Conservation (phyloP, 2,113 vertebrate species). For the Sigmodon hispidus region DNA sequence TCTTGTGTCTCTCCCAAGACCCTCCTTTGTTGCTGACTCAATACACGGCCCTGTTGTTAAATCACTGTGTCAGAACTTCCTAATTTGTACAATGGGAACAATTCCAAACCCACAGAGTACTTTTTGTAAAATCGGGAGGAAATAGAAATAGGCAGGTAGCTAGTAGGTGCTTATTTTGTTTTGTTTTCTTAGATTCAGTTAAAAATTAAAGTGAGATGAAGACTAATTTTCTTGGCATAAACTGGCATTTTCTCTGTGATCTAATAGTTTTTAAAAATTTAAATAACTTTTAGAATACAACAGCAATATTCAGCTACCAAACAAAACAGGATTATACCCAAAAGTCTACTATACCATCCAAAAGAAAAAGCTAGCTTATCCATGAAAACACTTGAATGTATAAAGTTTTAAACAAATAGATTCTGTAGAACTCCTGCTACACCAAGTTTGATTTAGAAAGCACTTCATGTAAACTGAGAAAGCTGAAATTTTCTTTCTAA, state of each 20-base stretch:
- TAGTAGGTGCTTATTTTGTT: neutral
- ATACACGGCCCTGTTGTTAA: neutral
- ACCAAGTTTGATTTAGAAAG: slow-evolving; percentile 25
- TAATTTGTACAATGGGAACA: slow-evolving; percentile 23
- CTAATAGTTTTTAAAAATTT: slow-evolving; percentile 20
- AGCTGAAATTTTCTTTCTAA: slow-evolving; percentile 3
- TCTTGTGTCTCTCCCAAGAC: neutral
- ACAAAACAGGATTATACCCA: neutral
- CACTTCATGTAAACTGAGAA: neutral
- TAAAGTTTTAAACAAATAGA: neutral
- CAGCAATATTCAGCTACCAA: neutral
- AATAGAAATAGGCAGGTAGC: neutral
- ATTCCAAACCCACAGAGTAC: neutral
- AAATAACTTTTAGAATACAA: neutral
- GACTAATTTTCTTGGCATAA: slow-evolving; percentile 17
- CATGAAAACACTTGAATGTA: neutral
- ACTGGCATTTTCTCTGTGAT: neutral
- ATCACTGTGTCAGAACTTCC: neutral
- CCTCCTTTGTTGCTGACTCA: slow-evolving; percentile 1
- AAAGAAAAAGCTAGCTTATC: neutral
- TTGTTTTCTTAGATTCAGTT: neutral
- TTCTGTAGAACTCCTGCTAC: neutral
- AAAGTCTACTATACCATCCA: neutral
- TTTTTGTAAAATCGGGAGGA: neutral
- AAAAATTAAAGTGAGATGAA: slow-evolving; percentile 17